Base-by-base conservation (phyloP, 1,140 invertebrate genomes). In the Drosophila nigrodunni region DNA sequence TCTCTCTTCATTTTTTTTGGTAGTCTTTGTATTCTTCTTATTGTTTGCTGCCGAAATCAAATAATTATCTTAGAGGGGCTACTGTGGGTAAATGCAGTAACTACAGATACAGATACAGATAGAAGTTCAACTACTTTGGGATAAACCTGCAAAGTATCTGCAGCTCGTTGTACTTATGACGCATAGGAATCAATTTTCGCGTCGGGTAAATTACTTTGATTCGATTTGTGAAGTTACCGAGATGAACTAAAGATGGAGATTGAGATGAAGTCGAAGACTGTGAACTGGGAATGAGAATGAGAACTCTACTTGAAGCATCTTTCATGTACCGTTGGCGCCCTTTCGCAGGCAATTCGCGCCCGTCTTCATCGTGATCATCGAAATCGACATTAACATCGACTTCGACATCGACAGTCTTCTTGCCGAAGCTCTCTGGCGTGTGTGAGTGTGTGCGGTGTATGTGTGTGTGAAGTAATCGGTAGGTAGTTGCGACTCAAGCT, bases 401-500 rank as follows among this genome's bases (percentile, higher is more conserved):
- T 71, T 82, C 77, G 70, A 61, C 72, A 49, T 60, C 57, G 65
- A 61, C 50, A 43, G 70, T 44, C 47, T 47, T 71, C 43, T 13
- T 71, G 30, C 49, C 35, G 43, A 41, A 50, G 69, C 52, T 57
- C 52, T 66, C 30, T 37, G 35, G 69, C 35, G 41, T 73, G 52
- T 54, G 39, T 10, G 55, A n/a, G 59, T 61, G 62, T 47, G 60
- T 71, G 71, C 37, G 15, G 47, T 70, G 43, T 30, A 2, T 5
- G 47, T 70, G 43, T 74, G 80, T 79, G 83, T 87, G 83, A 74
- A 89, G 83, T 87, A 87, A 88, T 87, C 83, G 83, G 55, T 78
- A 86, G 73, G 67, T 81, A 86, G 76, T 78, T 78, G 72, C 30
- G 62, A 44, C 64, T 74, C 65, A 74, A 67, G 61, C 69, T 50